Evolutionary conservation across 2,797 vertebrate genomes (phyloP).

Genomic region (Scolopax bukidnonensis): DNA sequence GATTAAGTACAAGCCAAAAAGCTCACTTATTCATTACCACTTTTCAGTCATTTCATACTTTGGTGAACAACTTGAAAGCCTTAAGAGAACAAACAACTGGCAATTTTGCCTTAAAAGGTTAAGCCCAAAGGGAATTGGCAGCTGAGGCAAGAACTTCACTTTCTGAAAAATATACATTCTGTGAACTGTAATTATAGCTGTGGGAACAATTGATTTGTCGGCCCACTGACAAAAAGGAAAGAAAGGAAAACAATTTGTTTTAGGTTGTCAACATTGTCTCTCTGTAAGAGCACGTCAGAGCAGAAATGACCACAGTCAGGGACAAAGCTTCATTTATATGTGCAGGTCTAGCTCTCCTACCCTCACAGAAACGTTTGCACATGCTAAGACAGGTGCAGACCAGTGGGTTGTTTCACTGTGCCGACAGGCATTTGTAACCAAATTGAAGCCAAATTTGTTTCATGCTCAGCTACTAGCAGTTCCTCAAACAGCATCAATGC

Average conservation of each 20-base stretch:
- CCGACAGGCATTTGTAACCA: neutral
- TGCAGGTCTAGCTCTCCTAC: neutral
- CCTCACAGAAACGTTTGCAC: neutral
- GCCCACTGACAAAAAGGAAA: neutral
- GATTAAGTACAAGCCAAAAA: constrained; percentile 37
- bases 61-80: constrained; percentile 54
- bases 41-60: constrained; percentile 43
- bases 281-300: fast-evolving
- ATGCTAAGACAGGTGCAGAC: neutral
- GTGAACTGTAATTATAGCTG: constrained; percentile 1
- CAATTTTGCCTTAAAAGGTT: constrained; percentile 46
- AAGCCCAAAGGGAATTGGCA: neutral
- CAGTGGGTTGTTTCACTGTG: neutral
- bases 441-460: neutral
- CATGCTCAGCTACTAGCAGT: neutral
- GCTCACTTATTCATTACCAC: constrained; percentile 5
- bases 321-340: fast-evolving
- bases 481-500: neutral
- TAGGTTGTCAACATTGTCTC: neutral
- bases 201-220: neutral
- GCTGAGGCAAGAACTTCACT: neutral
- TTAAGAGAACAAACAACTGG: constrained; percentile 12
- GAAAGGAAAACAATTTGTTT: neutral
- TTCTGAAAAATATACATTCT: neutral
- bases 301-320: neutral